These are phyloP conservation scores for Metaphire vulgaris DNA, from an alignment of 1,140 invertebrate genomes.

Conservation along the genomic window DNA sequence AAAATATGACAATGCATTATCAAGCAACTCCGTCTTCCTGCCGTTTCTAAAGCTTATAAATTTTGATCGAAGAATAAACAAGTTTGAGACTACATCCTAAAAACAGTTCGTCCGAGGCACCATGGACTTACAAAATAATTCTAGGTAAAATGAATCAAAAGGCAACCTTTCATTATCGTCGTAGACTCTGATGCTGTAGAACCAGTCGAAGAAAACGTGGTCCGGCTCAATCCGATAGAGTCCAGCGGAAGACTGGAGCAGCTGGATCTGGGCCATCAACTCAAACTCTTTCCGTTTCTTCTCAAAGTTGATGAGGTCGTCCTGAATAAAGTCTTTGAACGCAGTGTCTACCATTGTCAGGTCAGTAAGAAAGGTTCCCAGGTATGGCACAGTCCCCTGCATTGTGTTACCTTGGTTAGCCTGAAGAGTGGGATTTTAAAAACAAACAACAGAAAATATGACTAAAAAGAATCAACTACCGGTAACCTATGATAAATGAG, in stretches of 20 bases:
- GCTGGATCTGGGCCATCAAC: constrained; percentile 10
- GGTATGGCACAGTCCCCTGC: constrained; percentile 92
- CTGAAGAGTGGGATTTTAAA: too few species aligned
- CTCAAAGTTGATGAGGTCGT: constrained; percentile 92
- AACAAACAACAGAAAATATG: background rate
- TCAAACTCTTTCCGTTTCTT: constrained; percentile 67
- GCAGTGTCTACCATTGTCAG: constrained; percentile 98
- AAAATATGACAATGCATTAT: too few species aligned
- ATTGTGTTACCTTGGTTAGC: constrained; percentile 42
- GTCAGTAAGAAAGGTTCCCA: constrained; percentile 96
- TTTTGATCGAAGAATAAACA: too few species aligned
- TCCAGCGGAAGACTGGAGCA: constrained; percentile 9
- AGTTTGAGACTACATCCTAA: too few species aligned
- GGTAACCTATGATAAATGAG: too few species aligned
- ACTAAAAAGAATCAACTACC: too few species aligned
- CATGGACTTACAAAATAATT: too few species aligned
- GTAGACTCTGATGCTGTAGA: constrained; percentile 76
- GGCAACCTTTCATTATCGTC: constrained; percentile 80
- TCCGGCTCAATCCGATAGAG: constrained; percentile 54
- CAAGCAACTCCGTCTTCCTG: too few species aligned
- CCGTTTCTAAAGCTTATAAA: too few species aligned
- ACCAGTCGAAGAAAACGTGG: constrained; percentile 81
- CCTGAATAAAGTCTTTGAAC: constrained; percentile 66
- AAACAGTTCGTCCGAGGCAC: too few species aligned
- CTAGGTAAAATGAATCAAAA: background rate